Evolutionary conservation across 2,113 vertebrate species (phyloP).

Genomic region (Lamprologus sp.): DNA sequence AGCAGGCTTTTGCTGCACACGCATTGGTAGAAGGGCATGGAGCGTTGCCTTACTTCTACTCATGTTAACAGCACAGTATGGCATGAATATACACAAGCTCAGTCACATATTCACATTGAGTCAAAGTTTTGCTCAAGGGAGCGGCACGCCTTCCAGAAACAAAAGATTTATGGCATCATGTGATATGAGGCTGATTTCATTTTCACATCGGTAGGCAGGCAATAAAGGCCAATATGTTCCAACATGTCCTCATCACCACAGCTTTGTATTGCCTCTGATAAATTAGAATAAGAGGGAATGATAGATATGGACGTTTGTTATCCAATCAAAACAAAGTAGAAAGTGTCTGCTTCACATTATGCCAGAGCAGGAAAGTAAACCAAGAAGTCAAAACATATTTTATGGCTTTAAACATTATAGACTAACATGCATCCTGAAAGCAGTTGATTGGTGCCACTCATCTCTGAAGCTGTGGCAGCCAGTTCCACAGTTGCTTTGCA

Average conservation of each 20-base stretch:
- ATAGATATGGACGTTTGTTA: background rate
- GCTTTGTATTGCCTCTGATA: slow-evolving; percentile 5
- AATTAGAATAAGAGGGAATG: background rate
- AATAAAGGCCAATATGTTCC: slow-evolving; percentile 24
- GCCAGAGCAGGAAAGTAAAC: background rate
- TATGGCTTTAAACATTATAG: background rate
- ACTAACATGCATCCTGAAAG: background rate
- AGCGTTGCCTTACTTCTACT: background rate
- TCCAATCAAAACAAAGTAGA: background rate
- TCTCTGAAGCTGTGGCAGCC: background rate
- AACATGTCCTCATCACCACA: background rate
- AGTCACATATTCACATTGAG: background rate
- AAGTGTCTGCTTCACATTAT: background rate
- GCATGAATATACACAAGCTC: background rate
- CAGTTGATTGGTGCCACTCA: accelerated
- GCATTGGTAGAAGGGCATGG: background rate
- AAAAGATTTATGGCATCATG: background rate
- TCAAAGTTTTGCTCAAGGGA: background rate
- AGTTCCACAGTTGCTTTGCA: background rate
- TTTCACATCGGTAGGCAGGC: background rate
- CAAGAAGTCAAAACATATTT: background rate
- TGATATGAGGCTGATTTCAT: slow-evolving; percentile 8
- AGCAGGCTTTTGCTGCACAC: background rate
- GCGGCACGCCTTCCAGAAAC: background rate
- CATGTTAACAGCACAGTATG: background rate